Evolutionary conservation across 35 echinoderm and acorn worm species (phyloP).

Genomic region (Stichopus chloronotus): DNA sequence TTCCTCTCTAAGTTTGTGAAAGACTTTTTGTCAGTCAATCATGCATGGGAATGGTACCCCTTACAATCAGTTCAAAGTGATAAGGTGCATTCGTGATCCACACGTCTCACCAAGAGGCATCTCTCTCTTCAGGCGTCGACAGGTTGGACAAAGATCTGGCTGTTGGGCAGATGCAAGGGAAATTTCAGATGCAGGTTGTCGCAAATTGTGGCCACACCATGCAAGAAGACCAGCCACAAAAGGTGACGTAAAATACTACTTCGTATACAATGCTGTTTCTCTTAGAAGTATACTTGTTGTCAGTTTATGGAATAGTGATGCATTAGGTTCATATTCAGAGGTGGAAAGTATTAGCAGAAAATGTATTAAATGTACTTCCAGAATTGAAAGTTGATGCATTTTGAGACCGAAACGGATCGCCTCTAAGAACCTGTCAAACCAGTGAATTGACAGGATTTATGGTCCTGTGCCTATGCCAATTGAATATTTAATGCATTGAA

Average conservation of each 20-base stretch:
- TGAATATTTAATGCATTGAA: too few relatives aligned
- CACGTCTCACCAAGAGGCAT: neutral
- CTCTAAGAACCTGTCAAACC: too few relatives aligned
- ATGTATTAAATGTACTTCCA: neutral
- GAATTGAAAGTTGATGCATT: too few relatives aligned
- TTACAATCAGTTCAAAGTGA: too few relatives aligned
- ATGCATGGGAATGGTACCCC: too few relatives aligned
- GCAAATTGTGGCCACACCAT: constrained; percentile 93
- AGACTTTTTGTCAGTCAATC: too few relatives aligned
- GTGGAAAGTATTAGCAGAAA: neutral
- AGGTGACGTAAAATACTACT: constrained; percentile 23
- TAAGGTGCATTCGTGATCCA: too few relatives aligned
- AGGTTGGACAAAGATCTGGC: constrained; percentile 86
- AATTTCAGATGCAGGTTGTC: constrained; percentile 96
- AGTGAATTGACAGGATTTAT: too few relatives aligned
- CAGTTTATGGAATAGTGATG: neutral
- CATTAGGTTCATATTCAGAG: too few relatives aligned
- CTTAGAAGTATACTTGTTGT: neutral
- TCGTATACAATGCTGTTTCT: neutral
- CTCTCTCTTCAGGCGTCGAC: constrained; percentile 73
- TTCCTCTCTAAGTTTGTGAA: too few relatives aligned
- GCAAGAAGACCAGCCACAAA: constrained; percentile 97
- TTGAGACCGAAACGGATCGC: too few relatives aligned
- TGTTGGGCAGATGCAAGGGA: constrained; percentile 98
- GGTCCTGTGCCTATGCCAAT: too few relatives aligned